Percentiles rank a stretch among this genome's conserved stretches.
Conservation (phyloP, 2,113 vertebrate species). For the Hylia prasina region DNA sequence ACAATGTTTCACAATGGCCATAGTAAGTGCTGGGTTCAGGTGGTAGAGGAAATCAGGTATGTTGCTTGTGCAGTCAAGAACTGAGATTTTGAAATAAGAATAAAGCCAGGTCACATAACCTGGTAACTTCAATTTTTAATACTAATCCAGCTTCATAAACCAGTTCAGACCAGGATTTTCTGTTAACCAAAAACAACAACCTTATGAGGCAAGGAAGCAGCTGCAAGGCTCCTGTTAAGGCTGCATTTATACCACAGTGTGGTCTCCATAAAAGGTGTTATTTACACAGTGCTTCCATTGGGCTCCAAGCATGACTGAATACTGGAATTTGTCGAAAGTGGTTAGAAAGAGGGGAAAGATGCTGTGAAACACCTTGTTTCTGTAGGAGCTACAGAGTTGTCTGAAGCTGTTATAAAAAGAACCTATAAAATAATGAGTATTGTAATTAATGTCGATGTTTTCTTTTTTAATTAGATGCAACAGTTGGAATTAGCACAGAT, state of each 20-base stretch:
- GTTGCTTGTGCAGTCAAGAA: background rate
- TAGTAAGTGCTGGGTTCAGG: background rate
- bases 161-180: background rate
- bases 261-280: background rate
- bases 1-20: background rate
- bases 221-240: background rate
- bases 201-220: background rate
- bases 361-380: background rate
- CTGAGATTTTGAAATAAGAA: background rate
- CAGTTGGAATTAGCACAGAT: constrained; percentile 87
- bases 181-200: background rate
- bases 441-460: background rate
- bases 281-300: background rate
- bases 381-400: background rate
- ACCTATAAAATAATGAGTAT: background rate
- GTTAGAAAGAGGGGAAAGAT: background rate
- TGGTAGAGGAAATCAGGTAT: background rate
- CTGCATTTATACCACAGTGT: rapidly evolving
- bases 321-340: background rate
- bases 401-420: background rate
- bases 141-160: background rate
- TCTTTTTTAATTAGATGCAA: constrained; percentile 79
- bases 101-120: background rate
- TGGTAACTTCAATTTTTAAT: background rate
- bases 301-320: background rate